These are phyloP conservation scores for Hypanus sabinus DNA, from an alignment of 2,113 vertebrate species.

Conservation along the genomic window DNA sequence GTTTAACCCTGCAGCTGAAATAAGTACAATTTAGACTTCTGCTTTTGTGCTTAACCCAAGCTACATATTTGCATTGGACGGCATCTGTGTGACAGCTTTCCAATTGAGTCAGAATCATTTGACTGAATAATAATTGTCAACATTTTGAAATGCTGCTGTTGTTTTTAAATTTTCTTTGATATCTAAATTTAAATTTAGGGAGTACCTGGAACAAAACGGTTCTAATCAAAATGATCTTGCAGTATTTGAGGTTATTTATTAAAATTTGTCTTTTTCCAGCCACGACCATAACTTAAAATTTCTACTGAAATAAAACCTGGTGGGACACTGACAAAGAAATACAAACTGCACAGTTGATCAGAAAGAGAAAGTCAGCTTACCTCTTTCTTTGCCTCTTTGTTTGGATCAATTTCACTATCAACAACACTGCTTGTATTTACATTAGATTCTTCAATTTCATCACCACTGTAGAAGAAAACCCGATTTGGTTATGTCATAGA, in stretches of 20 bases:
- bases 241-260: neutral
- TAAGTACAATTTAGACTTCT: neutral
- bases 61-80: neutral
- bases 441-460: constrained; percentile 69
- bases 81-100: neutral
- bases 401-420: constrained; percentile 69
- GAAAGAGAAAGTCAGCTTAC: constrained; percentile 49
- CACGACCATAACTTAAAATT: neutral
- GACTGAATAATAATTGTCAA: neutral
- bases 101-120: neutral
- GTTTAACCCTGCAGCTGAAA: neutral
- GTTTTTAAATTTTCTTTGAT: too few species aligned
- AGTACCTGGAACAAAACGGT: neutral
- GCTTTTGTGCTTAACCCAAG: neutral
- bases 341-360: constrained; percentile 13
- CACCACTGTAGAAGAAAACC: constrained; percentile 69
- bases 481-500: neutral
- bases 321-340: neutral
- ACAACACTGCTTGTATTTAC: constrained; percentile 51
- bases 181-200: neutral
- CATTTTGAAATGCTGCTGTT: neutral
- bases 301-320: neutral
- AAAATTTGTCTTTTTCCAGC: neutral
- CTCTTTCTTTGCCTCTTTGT: constrained; percentile 86
- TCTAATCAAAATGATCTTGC: neutral